Evolutionary conservation across 2,113 vertebrate genomes (phyloP).

Genomic region (Atherinomorus stipes): DNA sequence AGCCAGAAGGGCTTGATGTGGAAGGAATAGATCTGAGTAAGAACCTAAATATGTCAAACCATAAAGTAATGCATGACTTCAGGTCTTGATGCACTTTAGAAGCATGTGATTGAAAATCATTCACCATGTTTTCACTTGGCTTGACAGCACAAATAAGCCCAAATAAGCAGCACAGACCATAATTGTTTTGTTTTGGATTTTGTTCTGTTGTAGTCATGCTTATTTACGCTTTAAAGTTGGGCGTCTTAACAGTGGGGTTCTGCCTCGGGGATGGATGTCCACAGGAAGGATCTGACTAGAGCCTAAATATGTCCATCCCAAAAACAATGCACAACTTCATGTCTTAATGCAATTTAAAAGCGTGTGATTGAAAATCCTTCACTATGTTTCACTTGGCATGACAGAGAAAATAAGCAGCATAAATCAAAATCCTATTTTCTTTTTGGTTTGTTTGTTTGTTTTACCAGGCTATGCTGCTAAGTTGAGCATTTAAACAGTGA

Average conservation of each 20-base stretch:
- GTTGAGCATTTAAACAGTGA: neutral
- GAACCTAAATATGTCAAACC: no score
- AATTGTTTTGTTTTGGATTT: neutral
- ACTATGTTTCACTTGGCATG: no score
- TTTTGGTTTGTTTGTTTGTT: neutral
- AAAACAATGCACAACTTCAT: neutral
- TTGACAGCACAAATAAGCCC: no score
- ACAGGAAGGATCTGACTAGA: neutral
- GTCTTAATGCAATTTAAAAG: neutral
- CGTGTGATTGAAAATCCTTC: no score
- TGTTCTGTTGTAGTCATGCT: no score
- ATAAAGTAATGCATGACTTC: no score
- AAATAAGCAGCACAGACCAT: neutral
- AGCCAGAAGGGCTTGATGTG: no score
- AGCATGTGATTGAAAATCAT: no score
- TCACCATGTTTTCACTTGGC: no score
- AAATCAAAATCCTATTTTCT: neutral
- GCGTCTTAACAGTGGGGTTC: slow-evolving; percentile 1
- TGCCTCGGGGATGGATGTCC: neutral
- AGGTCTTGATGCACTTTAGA: neutral
- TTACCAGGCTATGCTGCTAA: neutral
- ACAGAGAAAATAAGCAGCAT: neutral
- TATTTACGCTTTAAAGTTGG: no score
- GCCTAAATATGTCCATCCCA: neutral
- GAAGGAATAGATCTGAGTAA: no score